Base-by-base conservation (phyloP, 92 coral and sea anemone genomes). In the Ricordea florida region DNA sequence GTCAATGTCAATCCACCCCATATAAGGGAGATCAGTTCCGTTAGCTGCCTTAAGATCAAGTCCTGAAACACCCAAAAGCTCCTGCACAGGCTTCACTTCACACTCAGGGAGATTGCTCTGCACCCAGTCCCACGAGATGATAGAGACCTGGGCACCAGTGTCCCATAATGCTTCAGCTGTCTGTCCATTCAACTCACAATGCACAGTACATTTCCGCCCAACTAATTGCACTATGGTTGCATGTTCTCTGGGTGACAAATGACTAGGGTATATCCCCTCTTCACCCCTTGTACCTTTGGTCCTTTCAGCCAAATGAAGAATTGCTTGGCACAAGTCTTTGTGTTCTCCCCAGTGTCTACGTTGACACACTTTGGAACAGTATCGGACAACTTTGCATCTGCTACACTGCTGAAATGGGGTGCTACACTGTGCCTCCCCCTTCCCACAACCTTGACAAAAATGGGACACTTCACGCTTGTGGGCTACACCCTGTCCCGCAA, bases 161-260 rank as follows among this genome's bases (percentile, higher is more conserved):
- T n/a, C n/a, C n/a, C n/a, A n/a, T n/a, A n/a, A n/a, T n/a, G n/a
- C n/a, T n/a, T n/a, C n/a, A n/a, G n/a, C n/a, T n/a, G n/a, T n/a
- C n/a, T n/a, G n/a, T n/a, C n/a, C n/a, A n/a, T n/a, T n/a, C n/a
- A 69, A 87, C n/a, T 81, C 88, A n/a, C n/a, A n/a, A n/a, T 56
- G 53, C 0, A 84, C 56, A 34, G 76, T 89, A 48, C 88, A 85
- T 78, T 79, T 80, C 26, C 55, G 23, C 30, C 96, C 91, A 21
- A 85, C 84, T 27, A 90, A 78, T 45, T 76, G 76, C 6, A 63
- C 70, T 14, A 89, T 60, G 48, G 40, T 48, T 10, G 70, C 73
- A 16, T 84, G 69, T 73, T 89, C 88, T 32, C 49, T 90, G 21
- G 96, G 96, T 35, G 91, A 80, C 4, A 89, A 67, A 60, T 85